Conservation (phyloP, 2,888 invertebrate genomes). For the Stenichneumon culpator region DNA sequence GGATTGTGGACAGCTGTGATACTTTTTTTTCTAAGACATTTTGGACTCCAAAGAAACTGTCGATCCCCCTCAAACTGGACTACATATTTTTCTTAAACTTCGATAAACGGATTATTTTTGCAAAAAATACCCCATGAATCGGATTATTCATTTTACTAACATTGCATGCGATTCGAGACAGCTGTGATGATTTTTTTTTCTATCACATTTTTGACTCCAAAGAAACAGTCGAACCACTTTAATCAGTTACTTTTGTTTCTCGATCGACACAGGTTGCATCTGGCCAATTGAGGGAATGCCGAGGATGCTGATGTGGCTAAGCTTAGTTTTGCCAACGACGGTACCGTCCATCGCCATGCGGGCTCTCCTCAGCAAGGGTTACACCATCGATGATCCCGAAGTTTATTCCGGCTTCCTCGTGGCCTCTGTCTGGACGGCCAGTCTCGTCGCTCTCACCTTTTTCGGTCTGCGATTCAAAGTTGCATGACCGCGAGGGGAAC, state of each 20-base stretch:
- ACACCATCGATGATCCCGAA: slow-evolving; percentile 88
- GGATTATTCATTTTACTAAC: slow-evolving; percentile 2
- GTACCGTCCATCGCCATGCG: slow-evolving; percentile 92
- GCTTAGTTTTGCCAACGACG: slow-evolving; percentile 92
- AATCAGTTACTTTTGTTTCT: slow-evolving; percentile 18
- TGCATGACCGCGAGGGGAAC: slow-evolving; percentile 33
- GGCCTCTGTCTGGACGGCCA: slow-evolving; percentile 88
- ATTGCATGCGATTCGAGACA: too few relatives aligned
- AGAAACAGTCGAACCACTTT: too few relatives aligned
- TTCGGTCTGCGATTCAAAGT: slow-evolving; percentile 85
- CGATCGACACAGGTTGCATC: slow-evolving; percentile 86
- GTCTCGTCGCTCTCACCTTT: slow-evolving; percentile 87
- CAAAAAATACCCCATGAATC: too few relatives aligned
- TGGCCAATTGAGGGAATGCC: slow-evolving; percentile 92
- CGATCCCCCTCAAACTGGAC: too few relatives aligned
- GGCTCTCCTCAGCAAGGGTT: slow-evolving; percentile 92
- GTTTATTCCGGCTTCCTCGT: slow-evolving; percentile 92
- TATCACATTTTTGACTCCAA: too few relatives aligned
- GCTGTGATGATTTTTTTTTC: too few relatives aligned
- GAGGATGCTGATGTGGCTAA: slow-evolving; percentile 87
- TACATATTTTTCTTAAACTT: too few relatives aligned
- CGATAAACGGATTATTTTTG: too few relatives aligned
- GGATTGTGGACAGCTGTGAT: too few relatives aligned
- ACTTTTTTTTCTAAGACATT: too few relatives aligned
- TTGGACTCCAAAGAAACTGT: too few relatives aligned